Evolutionary conservation across 2,888 invertebrate genomes (phyloP).

Genomic region (Drosophila suboccidentalis): DNA sequence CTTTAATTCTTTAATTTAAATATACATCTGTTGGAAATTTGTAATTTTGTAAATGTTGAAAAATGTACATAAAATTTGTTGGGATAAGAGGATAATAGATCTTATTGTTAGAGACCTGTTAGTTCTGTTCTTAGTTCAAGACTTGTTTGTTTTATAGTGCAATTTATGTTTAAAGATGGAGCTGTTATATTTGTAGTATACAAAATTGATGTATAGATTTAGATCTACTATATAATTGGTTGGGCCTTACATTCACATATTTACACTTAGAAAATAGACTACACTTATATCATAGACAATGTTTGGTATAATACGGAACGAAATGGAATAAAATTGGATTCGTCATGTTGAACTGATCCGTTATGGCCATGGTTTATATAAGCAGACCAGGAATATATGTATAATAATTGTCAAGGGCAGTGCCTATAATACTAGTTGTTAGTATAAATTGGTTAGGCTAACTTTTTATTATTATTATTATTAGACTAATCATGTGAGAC

Average conservation of each 20-base stretch:
- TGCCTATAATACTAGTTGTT: constrained; percentile 21
- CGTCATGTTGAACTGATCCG: constrained; percentile 11
- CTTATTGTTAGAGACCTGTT: constrained; percentile 47
- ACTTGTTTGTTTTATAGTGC: constrained; percentile 55
- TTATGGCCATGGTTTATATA: constrained; percentile 34
- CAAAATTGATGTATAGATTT: not conserved
- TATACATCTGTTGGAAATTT: not conserved
- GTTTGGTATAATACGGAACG: not conserved
- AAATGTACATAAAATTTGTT: not conserved
- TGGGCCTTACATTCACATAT: constrained; percentile 20
- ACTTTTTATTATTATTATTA: not conserved
- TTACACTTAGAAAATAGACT: constrained; percentile 13
- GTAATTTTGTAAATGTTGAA: not conserved
- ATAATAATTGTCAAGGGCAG: constrained; percentile 15
- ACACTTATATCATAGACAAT: constrained; percentile 3
- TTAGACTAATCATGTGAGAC: constrained; percentile 45
- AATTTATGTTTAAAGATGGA: constrained; percentile 44
- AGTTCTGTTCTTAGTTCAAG: constrained; percentile 46
- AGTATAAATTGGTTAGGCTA: constrained; percentile 16
- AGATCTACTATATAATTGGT: constrained; percentile 1
- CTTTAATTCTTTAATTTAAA: not conserved
- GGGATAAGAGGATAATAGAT: constrained; percentile 8
- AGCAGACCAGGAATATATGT: constrained; percentile 16
- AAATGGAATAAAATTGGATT: constrained; percentile 3
- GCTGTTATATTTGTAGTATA: constrained; percentile 30